Evolutionary conservation across 1,140 invertebrate genomes (phyloP).

Genomic region (Tetramorium parvispinum): DNA sequence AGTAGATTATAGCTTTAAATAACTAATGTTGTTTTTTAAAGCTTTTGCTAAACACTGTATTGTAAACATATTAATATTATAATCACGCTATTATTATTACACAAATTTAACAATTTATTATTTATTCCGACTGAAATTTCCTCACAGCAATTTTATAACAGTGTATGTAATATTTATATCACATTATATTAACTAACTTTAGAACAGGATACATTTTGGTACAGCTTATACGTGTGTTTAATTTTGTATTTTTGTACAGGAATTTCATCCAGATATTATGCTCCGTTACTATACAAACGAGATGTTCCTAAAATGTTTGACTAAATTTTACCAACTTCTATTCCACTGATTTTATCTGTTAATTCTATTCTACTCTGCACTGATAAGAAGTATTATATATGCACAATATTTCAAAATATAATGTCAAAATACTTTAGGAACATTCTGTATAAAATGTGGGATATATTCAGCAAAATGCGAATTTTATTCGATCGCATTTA

Average conservation of each 20-base stretch:
- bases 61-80: not conserved
- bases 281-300: not conserved
- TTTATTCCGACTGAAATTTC: not conserved
- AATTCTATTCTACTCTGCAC: not conserved
- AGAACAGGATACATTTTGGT: not conserved
- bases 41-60: not conserved
- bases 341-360: not conserved
- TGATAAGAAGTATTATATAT: not conserved
- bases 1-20: constrained; percentile 4
- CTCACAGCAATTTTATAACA: constrained; percentile 1
- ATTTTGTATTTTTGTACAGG: constrained; percentile 43
- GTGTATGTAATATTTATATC: constrained; percentile 23
- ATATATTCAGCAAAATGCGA: not conserved
- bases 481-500: constrained; percentile 35
- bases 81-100: constrained; percentile 11
- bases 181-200: constrained; percentile 5
- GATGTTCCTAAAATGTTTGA: constrained; percentile 35
- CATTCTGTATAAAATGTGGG: not conserved
- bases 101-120: not conserved
- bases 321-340: constrained; percentile 13
- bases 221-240: not conserved
- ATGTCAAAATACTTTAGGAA: constrained; percentile 4
- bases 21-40: constrained; percentile 7
- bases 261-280: not conserved
- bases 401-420: not conserved